Base-by-base conservation (phyloP, 1,140 invertebrate species). In the Danaus melanippus region DNA sequence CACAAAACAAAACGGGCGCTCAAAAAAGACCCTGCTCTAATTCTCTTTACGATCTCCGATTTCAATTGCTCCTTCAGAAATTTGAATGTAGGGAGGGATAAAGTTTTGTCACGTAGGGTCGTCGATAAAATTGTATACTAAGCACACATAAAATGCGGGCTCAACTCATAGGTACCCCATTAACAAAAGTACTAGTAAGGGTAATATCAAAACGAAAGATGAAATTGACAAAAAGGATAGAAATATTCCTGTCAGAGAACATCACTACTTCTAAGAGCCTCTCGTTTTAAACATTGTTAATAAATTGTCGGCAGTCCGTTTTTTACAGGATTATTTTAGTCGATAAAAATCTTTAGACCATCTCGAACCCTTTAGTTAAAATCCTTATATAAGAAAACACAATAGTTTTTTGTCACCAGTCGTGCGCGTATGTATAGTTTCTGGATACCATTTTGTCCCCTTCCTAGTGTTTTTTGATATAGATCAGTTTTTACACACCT, bases 51-150 rank as follows among this genome's bases (percentile, higher is more conserved):
- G 78, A 86, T 84, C 81, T 86, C 84, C 80, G 74, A 86, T 86
- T 86, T 86, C 84, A 86, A 86, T 86, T 85, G 82, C 84, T 85
- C 81, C 84, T 86, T 84, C 80, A 86, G 76, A 86, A 76, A 86
- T 86, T 84, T 86, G 77, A 84, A 86, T 84, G 74, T 80, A 68
- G 82, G 84, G 81, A 81, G 82, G 84, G 80, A 83, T 76, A 79
- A 79, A 82, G 74, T 81, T 86, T 84, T 86, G 81, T 86, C 83
- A 86, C 83, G 81, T 84, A 84, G 79, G 77, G 81, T 76, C 83
- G 73, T 47, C 67, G 64, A 69, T 60, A 64, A 67, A 65, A 67
- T 49, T 62, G 67, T 76, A 76, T 76, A 74, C 72, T 67, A 72
- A 71, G 63, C 64, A 62, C 67, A 74, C 72, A 84, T 76, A 83